These are phyloP conservation scores for Aspidiotus rigidus DNA, from an alignment of 2,888 invertebrate species.

Conservation along the genomic window DNA sequence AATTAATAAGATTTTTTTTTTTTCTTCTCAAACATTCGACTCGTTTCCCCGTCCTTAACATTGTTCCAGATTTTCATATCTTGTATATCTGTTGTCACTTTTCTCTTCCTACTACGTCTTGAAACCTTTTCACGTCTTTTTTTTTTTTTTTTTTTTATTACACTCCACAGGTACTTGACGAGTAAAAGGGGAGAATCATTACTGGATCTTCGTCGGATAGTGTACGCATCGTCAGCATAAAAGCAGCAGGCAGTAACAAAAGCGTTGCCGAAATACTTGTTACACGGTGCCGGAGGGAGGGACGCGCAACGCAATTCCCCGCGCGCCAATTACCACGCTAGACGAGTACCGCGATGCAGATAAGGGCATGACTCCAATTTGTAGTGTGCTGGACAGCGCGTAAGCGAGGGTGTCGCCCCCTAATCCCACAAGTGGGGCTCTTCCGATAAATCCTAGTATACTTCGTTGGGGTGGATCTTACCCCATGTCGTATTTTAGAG, in stretches of 20 bases:
- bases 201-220: neutral
- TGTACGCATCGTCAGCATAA: constrained; percentile 15
- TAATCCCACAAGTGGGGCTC: constrained; percentile 35
- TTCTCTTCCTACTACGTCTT: neutral
- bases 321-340: constrained; percentile 36
- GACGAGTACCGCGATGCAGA: constrained; percentile 27
- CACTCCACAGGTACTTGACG: constrained; percentile 28
- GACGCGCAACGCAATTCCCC: constrained; percentile 34
- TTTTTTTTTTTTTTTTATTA: neutral
- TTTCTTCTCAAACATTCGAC: neutral
- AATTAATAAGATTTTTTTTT: constrained; percentile 8
- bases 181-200: neutral
- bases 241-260: constrained; percentile 9
- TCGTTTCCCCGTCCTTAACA: neutral
- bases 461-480: constrained; percentile 29
- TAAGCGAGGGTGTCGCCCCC: constrained; percentile 29
- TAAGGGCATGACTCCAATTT: constrained; percentile 34
- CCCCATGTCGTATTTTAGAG: constrained; percentile 28
- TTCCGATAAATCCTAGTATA: constrained; percentile 31
- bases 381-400: constrained; percentile 33
- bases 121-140: neutral
- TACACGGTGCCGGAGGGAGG: constrained; percentile 21
- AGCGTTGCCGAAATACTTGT: constrained; percentile 16
- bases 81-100: neutral
- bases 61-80: neutral